phyloP scores from a whole-genome alignment of 35 echinoderm and acorn worm species.

The Apostichopus japonicus region DNA sequence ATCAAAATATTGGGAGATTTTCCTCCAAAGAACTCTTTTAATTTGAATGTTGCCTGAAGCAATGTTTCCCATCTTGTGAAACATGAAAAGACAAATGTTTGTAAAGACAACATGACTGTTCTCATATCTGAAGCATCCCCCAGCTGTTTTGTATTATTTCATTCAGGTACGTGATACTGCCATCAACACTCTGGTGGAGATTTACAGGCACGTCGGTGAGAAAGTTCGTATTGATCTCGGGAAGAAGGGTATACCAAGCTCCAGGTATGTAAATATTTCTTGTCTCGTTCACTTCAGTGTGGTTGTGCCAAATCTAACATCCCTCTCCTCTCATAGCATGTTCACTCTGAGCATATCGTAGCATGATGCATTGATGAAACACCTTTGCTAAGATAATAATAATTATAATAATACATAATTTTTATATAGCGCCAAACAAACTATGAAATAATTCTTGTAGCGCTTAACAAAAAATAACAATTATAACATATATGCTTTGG shows the following conservation, averaged over 20 bases:
- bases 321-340: neutral
- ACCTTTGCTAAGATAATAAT: no score
- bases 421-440: no score
- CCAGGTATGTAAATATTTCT: constrained; percentile 71
- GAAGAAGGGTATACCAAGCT: constrained; percentile 98
- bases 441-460: no score
- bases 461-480: no score
- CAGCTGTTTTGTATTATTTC: neutral
- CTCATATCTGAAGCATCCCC: neutral
- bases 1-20: no score
- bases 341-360: no score
- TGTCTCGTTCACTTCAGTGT: neutral
- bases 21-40: no score
- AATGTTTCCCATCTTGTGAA: neutral
- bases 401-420: no score
- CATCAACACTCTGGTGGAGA: constrained; percentile 96
- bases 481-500: no score
- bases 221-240: constrained; percentile 97
- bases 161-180: constrained; percentile 94
- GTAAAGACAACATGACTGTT: constrained; percentile 1
- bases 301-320: neutral
- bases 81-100: constrained; percentile 4
- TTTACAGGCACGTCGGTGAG: constrained; percentile 97
- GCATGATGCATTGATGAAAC: no score
- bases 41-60: neutral